Conservation (phyloP, 2,888 invertebrate genomes). For the Fissipunctia ypsillon region DNA sequence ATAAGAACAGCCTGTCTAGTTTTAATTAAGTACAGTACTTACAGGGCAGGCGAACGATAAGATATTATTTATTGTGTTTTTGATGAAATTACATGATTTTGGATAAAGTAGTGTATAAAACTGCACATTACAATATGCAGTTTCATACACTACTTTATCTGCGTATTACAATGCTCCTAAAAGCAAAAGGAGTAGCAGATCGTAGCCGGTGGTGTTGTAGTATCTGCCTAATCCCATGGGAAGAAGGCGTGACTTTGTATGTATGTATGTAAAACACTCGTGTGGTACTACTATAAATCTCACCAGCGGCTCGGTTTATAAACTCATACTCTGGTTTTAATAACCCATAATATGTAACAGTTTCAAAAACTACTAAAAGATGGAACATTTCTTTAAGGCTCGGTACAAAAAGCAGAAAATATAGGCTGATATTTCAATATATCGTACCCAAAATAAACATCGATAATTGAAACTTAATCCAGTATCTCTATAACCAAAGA, state of each 20-base stretch:
- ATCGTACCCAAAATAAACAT: not conserved
- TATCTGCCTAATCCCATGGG: no score
- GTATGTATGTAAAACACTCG: not conserved
- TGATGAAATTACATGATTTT: no score
- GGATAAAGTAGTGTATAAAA: not conserved
- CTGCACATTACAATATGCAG: not conserved
- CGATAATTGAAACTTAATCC: constrained; percentile 29
- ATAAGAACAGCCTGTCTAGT: not conserved
- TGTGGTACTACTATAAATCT: no score
- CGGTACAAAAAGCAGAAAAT: not conserved
- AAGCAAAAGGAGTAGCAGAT: no score
- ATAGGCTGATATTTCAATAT: not conserved
- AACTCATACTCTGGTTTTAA: no score
- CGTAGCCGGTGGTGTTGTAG: no score
- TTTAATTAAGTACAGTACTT: not conserved
- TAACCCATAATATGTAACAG: not conserved
- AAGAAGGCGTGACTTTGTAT: no score
- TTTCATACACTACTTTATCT: no score
- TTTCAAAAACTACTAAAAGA: not conserved
- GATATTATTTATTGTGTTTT: no score
- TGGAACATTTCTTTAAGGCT: not conserved
- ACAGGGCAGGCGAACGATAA: not conserved
- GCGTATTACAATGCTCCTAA: no score
- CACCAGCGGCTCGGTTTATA: no score
- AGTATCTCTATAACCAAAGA: constrained; percentile 11